Conservation (phyloP, 1,140 invertebrate genomes). For the Proctacanthus coquilletti region DNA sequence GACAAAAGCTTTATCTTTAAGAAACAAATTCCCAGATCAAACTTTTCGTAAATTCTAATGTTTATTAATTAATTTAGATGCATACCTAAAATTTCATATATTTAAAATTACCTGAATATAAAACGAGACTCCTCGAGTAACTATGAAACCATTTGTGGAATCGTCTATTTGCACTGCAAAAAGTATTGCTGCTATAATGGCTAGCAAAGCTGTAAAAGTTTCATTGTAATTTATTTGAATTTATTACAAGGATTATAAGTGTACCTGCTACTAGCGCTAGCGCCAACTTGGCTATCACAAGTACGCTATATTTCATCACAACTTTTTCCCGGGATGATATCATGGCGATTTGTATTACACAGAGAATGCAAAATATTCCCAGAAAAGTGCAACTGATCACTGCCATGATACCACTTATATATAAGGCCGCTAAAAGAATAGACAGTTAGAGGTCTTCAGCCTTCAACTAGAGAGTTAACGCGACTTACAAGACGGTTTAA, state of each 20-base stretch:
- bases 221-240: too few species aligned
- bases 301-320: slow-evolving; percentile 53
- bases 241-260: too few species aligned
- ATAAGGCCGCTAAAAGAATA: slow-evolving; percentile 51
- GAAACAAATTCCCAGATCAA: too few species aligned
- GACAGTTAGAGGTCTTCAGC: slow-evolving; percentile 2
- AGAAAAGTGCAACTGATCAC: slow-evolving; percentile 49
- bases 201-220: slow-evolving; percentile 49
- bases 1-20: too few species aligned
- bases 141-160: slow-evolving; percentile 51
- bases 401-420: slow-evolving; percentile 59
- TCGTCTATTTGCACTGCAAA: slow-evolving; percentile 71
- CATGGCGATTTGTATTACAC: slow-evolving; percentile 69
- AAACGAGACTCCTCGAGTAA: slow-evolving; percentile 63
- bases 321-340: slow-evolving; percentile 65
- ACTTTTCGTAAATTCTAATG: too few species aligned
- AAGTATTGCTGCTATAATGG: slow-evolving; percentile 57
- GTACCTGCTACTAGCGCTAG: slow-evolving; percentile 59
- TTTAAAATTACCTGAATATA: slow-evolving; percentile 67
- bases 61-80: too few species aligned
- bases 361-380: slow-evolving; percentile 56
- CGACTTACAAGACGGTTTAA: slow-evolving; percentile 58
- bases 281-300: slow-evolving; percentile 59
- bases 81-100: too few species aligned
- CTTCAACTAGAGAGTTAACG: slow-evolving; percentile 3